phyloP scores from a whole-genome alignment of 2,797 vertebrate genomes.

The Sandelia bainsii region DNA sequence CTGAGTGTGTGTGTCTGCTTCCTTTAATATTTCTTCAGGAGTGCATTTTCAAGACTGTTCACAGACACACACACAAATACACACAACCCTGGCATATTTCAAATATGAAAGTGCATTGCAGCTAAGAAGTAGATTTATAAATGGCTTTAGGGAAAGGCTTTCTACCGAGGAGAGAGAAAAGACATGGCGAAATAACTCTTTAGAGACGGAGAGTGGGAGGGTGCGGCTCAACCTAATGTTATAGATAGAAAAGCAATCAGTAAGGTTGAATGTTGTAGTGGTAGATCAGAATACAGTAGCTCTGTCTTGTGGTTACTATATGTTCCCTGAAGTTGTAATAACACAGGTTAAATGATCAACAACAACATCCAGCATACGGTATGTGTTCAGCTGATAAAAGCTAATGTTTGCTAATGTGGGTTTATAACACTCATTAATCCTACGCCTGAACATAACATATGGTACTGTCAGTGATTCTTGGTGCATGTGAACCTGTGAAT shows the following conservation, averaged over 20 bases:
- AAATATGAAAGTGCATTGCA: constrained; percentile 74
- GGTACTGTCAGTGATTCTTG: neutral
- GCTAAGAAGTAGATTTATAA: constrained; percentile 79
- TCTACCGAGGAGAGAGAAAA: constrained; percentile 67
- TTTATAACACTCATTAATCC: too few species aligned
- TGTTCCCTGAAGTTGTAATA: constrained; percentile 27
- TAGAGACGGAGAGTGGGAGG: constrained; percentile 59
- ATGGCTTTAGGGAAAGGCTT: constrained; percentile 71
- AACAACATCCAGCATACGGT: neutral
- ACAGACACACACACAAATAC: constrained; percentile 7
- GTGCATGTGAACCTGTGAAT: neutral
- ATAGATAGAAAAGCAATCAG: constrained; percentile 52
- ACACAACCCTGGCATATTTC: constrained; percentile 56
- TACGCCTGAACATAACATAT: neutral
- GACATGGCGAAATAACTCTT: constrained; percentile 66
- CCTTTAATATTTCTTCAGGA: constrained; percentile 54
- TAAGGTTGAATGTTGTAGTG: constrained; percentile 45
- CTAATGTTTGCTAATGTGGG: too few species aligned
- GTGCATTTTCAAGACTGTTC: constrained; percentile 56
- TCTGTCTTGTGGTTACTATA: constrained; percentile 39
- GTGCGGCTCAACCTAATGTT: constrained; percentile 57
- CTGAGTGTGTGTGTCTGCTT: constrained; percentile 17
- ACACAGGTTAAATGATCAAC: constrained; percentile 31
- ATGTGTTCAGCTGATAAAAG: neutral
- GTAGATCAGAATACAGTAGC: constrained; percentile 27